Conservation (phyloP, 2,888 invertebrate genomes). For the Metalampra italica region DNA sequence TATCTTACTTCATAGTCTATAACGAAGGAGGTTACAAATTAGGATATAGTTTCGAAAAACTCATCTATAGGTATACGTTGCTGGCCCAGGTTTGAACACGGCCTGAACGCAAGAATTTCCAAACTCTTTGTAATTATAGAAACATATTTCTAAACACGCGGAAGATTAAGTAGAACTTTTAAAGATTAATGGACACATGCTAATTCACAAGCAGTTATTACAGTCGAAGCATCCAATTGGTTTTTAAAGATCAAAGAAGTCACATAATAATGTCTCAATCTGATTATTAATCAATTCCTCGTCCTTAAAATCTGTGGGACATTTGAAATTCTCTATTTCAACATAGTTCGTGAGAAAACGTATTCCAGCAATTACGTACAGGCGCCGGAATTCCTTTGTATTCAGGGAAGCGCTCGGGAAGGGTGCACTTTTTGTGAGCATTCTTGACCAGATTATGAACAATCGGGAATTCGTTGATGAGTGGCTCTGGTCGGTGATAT, state of each 20-base stretch:
- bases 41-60: too few relatives aligned
- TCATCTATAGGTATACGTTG: too few relatives aligned
- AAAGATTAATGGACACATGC: not conserved
- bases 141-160: not conserved
- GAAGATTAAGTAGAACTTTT: not conserved
- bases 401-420: conserved; percentile 18
- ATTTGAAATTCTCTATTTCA: not conserved
- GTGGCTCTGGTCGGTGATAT: conserved; percentile 11
- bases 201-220: not conserved
- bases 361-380: conserved; percentile 4
- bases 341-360: not conserved
- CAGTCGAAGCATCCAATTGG: not conserved
- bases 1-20: too few relatives aligned
- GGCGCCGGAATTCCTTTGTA: conserved; percentile 24
- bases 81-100: too few relatives aligned
- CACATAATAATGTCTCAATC: not conserved
- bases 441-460: conserved; percentile 18
- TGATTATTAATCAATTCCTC: too few relatives aligned
- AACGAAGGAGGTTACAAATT: too few relatives aligned
- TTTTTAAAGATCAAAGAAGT: not conserved
- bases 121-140: too few relatives aligned
- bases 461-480: conserved; percentile 18
- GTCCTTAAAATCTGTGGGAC: not conserved
- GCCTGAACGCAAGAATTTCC: too few relatives aligned
- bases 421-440: conserved; percentile 34